These are phyloP conservation scores for Phyllostomus discolor DNA, from an alignment of 2,113 vertebrate genomes.

Conservation along the genomic window DNA sequence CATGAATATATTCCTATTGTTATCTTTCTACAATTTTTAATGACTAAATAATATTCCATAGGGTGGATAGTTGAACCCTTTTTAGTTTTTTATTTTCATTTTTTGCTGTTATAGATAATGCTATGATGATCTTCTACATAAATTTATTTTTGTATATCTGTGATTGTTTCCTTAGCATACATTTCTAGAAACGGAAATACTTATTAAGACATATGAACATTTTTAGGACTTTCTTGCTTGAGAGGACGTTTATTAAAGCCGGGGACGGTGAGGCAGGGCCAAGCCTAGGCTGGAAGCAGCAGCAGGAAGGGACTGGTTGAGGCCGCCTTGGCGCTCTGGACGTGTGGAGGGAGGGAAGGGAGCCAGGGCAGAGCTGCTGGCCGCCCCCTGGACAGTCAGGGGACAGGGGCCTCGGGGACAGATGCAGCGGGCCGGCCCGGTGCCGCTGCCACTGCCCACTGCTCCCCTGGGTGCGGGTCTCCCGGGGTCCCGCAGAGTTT, in stretches of 20 bases:
- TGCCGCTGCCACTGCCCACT: too few species aligned
- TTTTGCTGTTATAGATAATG: slow-evolving; percentile 18
- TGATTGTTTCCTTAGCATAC: slow-evolving; percentile 15
- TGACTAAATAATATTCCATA: not conserved
- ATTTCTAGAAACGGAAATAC: slow-evolving; percentile 30
- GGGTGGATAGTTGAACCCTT: not conserved
- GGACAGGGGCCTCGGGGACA: too few species aligned
- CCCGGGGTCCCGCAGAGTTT: too few species aligned
- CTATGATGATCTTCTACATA: not conserved
- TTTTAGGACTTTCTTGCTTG: not conserved
- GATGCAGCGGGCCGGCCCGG: too few species aligned
- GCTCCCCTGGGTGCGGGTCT: too few species aligned
- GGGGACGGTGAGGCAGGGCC: too few species aligned
- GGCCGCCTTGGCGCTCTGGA: too few species aligned
- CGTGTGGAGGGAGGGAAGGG: too few species aligned
- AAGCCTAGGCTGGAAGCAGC: too few species aligned
- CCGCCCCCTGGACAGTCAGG: too few species aligned
- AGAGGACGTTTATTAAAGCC: too few species aligned
- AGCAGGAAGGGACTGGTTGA: accelerated
- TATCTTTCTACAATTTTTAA: slow-evolving; percentile 17
- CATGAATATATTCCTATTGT: not conserved
- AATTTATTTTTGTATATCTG: not conserved
- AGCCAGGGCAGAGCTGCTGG: too few species aligned
- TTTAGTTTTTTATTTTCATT: not conserved
- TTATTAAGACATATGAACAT: not conserved